Conservation (phyloP, 2,113 vertebrate genomes). For the Antechinus stuartii region DNA sequence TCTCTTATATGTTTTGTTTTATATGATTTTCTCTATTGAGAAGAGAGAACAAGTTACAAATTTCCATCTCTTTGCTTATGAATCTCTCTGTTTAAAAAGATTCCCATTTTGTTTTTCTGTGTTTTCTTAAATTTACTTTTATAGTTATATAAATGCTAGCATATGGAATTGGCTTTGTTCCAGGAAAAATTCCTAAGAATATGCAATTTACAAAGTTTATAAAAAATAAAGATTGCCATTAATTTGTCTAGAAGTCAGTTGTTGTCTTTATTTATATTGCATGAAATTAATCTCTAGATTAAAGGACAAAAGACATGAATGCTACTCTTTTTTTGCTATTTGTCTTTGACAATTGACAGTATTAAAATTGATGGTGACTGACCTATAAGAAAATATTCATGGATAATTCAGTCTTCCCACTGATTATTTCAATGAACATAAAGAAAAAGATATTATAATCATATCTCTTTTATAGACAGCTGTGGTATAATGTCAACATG, state of each 20-base stretch:
- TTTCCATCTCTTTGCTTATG: too few species aligned
- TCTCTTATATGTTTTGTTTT: too few species aligned
- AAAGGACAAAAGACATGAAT: constrained; percentile 32
- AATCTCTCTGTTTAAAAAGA: too few species aligned
- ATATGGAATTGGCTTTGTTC: constrained; percentile 60
- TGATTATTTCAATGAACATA: constrained; percentile 43
- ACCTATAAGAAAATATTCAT: constrained; percentile 21
- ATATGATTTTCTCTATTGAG: too few species aligned
- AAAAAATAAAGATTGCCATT: constrained; percentile 54
- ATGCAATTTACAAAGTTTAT: constrained; percentile 53
- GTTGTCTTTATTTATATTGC: constrained; percentile 40
- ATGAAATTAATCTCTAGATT: constrained; percentile 53
- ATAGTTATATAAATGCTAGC: too few species aligned
- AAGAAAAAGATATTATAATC: background rate
- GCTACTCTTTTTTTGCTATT: background rate
- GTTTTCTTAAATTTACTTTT: too few species aligned
- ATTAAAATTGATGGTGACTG: constrained; percentile 35
- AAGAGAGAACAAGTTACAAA: too few species aligned
- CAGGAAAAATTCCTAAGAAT: constrained; percentile 68
- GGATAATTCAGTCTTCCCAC: background rate
- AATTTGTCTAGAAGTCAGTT: background rate
- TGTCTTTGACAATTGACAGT: constrained; percentile 33
- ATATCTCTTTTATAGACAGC: too few species aligned
- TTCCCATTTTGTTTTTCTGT: too few species aligned
- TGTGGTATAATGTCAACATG: too few species aligned